phyloP scores from a whole-genome alignment of 2,113 vertebrate genomes.

The Microtus richardsoni region DNA sequence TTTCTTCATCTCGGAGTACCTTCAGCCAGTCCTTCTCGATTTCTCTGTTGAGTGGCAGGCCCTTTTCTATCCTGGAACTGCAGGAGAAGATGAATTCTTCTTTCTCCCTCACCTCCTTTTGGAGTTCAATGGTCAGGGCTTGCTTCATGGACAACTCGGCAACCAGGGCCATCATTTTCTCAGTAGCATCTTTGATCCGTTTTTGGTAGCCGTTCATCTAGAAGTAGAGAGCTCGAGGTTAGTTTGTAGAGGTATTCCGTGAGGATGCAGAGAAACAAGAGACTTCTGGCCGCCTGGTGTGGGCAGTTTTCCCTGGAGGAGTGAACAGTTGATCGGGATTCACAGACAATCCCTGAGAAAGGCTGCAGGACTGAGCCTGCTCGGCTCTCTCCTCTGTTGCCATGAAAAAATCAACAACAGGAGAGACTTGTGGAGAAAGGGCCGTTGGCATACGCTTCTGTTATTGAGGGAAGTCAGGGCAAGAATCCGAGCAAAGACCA shows the following conservation, averaged over 20 bases:
- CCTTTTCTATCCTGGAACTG: constrained; percentile 87
- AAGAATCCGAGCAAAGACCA: background rate
- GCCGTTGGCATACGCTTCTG: background rate
- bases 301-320: background rate
- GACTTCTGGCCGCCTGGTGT: background rate
- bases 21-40: constrained; percentile 89
- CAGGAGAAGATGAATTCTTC: constrained; percentile 90
- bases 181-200: constrained; percentile 87
- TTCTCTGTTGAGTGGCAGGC: constrained; percentile 89
- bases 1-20: constrained; percentile 85
- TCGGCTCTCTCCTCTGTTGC: background rate
- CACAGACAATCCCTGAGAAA: background rate
- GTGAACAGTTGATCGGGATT: background rate
- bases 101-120: constrained; percentile 91
- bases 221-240: constrained; percentile 53
- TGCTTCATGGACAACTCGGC: constrained; percentile 94
- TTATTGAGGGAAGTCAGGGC: background rate
- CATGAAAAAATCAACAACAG: background rate
- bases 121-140: constrained; percentile 88
- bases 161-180: constrained; percentile 89
- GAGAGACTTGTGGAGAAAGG: background rate
- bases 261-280: background rate
- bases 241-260: background rate
- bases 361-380: background rate
- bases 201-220: constrained; percentile 89